Evolutionary conservation across 1,140 invertebrate genomes (phyloP), one percentile per base, ranked within the genome.

Genomic region (Philotrypesis tridentata): DNA sequence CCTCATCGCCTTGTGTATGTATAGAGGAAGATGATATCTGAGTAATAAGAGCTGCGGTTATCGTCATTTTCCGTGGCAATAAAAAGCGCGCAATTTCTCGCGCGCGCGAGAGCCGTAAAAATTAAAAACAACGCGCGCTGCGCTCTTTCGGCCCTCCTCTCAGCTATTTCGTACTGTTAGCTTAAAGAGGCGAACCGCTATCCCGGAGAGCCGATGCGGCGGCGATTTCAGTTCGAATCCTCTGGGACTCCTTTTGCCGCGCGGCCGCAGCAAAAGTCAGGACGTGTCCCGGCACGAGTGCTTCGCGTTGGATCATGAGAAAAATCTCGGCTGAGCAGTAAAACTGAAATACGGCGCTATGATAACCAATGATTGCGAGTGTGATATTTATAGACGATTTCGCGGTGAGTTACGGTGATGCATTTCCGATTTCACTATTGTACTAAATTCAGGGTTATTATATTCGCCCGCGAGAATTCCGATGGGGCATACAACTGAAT

Each of bases 141-240:
- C 29, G 33, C 68, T 33, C 17, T 68, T 68, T 31, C 9, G 65
- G 29, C 1, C 8, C 17, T 27, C 11, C 6, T n/a, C n/a, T n/a
- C n/a, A 11, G 65, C 29, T 68, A 33, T 68, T 68, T 68, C 65
- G 29, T 68, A 68, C 65, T 68, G 65, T 68, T 68, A 68, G 65
- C 29, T 68, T 33, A 68, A 68, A 68, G 33, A 40, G 68, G 68
- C 68, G 33, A 71, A 40, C 68, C 33, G 68, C 68, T 71, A 71
- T 43, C n/a, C 43, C 33, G 9, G 9, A n/a, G n/a, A n/a, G n/a
- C n/a, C n/a, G n/a, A n/a, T n/a, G n/a, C n/a, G n/a, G n/a, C n/a
- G n/a, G 4, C 33, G 33, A 37, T 9, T 37, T 37, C 4, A 9
- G 33, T 37, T 37, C 33, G 7, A 63, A 23, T 27, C n/a, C 61